phyloP scores from a whole-genome alignment of 2,888 invertebrate species.

The Parthenolecanium corni region DNA sequence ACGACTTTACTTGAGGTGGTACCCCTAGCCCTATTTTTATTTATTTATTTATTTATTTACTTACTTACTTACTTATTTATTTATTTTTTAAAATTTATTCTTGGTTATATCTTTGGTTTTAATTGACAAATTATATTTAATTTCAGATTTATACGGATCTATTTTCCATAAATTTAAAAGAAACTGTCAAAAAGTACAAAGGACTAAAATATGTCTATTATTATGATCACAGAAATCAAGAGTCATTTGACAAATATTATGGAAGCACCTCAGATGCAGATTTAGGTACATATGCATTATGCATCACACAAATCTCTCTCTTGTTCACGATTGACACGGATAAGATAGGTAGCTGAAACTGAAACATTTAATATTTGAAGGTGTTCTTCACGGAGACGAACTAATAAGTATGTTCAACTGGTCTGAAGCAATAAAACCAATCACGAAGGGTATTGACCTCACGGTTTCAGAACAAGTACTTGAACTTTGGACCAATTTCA shows the following conservation, averaged over 20 bases:
- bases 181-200: constrained; percentile 1
- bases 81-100: too few relatives aligned
- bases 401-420: constrained; percentile 29
- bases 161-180: not conserved
- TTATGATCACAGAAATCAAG: constrained; percentile 27
- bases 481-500: constrained; percentile 28
- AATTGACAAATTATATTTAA: too few relatives aligned
- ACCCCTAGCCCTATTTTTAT: too few relatives aligned
- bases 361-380: too few relatives aligned
- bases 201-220: constrained; percentile 25
- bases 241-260: constrained; percentile 11
- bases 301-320: too few relatives aligned
- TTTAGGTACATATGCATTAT: not conserved
- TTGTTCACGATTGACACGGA: too few relatives aligned
- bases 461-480: constrained; percentile 19
- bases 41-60: too few relatives aligned
- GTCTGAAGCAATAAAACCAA: not conserved
- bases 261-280: not conserved
- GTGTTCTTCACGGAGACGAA: constrained; percentile 30
- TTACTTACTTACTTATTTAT: too few relatives aligned
- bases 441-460: constrained; percentile 11
- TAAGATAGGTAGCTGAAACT: too few relatives aligned
- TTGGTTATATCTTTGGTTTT: too few relatives aligned
- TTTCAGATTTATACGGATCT: not conserved
- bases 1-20: too few relatives aligned